Base-by-base conservation (phyloP, 2,888 invertebrate species). In the Phasia obesa region DNA sequence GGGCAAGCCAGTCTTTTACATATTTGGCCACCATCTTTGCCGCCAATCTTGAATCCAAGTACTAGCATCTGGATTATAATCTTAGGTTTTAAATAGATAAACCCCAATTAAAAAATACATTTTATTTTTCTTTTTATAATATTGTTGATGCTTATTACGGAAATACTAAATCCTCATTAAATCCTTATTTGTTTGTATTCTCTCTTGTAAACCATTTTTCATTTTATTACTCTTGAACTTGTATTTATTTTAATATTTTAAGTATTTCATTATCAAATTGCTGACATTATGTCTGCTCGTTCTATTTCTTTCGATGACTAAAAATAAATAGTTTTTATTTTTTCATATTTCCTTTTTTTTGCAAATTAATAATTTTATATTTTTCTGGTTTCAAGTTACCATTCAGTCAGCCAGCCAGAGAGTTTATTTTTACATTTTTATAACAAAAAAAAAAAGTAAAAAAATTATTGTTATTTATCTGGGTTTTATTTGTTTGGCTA, bases 211-310 rank as follows among this genome's bases (percentile, higher is more conserved):
- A 38, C 15, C n/a, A n/a, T 60, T 35, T 60, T 25, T 35, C 62
- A 70, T 70, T 55, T 62, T 31, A 55, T 74, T 80, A 67, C 67
- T 60, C 79, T 80, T 74, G 79, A 80, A 80, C 79, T 80, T 80
- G 73, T 59, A 60, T 69, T 77, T 42, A 47, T 31, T 27, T 44
- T n/a, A 11, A 11, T 9, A 35, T 13, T 2, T 19, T 49, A 25
- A 21, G 35, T 35, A 35, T 60, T 51, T 44, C 51, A 60, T 60
- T 67, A 60, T 67, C 44, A 71, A 70, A 81, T 65, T 71, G 81
- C 81, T 81, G 81, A 67, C 76, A 73, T 64, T 76, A 31, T 67
- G 76, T 71, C 76, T 75, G 27, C 11, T 27, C 21, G 13, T 35
- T 15, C 7, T 51, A 38, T 25, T 19, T n/a, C 21, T 25, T 69